Percentiles rank a stretch among this genome's conserved stretches.
Conservation (phyloP, 2,113 vertebrate species). For the Trinectes maculatus region DNA sequence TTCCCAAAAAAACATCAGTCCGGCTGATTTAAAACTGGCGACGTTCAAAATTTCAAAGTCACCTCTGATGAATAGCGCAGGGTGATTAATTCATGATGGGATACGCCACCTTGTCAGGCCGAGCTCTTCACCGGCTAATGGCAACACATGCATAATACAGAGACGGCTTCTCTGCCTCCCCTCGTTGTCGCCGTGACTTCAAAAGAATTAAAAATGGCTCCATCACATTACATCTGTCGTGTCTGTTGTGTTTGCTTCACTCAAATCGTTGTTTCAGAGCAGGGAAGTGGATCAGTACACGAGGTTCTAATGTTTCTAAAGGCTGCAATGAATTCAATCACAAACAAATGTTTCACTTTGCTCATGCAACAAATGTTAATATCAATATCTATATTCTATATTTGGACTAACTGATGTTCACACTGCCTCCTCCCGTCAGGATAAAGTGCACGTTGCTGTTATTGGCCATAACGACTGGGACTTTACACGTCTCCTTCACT, state of each 20-base stretch:
- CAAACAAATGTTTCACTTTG: too few species aligned
- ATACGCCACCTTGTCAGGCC: constrained; percentile 59
- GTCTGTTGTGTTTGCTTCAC: constrained; percentile 17
- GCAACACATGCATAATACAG: constrained; percentile 72
- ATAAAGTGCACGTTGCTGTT: too few species aligned
- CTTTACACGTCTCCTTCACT: constrained; percentile 13
- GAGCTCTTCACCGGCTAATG: constrained; percentile 55
- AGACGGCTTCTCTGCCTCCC: constrained; percentile 31
- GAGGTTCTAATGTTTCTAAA: background rate
- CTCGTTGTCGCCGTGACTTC: constrained; percentile 38
- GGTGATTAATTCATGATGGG: constrained; percentile 71
- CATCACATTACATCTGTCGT: constrained; percentile 60
- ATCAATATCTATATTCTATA: too few species aligned
- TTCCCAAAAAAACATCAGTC: constrained; percentile 21
- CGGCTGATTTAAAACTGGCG: constrained; percentile 47
- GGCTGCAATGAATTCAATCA: background rate
- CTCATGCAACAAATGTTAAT: too few species aligned
- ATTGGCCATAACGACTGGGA: constrained; percentile 8
- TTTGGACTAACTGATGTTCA: too few species aligned
- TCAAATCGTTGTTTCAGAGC: background rate
- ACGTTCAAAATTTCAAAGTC: constrained; percentile 70
- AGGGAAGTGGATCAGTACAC: background rate
- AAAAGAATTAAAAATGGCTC: constrained; percentile 57
- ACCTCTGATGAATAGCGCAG: constrained; percentile 63
- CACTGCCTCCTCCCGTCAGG: too few species aligned